Conservation (phyloP, 2,888 invertebrate genomes). For the Hydraecia micacea region DNA sequence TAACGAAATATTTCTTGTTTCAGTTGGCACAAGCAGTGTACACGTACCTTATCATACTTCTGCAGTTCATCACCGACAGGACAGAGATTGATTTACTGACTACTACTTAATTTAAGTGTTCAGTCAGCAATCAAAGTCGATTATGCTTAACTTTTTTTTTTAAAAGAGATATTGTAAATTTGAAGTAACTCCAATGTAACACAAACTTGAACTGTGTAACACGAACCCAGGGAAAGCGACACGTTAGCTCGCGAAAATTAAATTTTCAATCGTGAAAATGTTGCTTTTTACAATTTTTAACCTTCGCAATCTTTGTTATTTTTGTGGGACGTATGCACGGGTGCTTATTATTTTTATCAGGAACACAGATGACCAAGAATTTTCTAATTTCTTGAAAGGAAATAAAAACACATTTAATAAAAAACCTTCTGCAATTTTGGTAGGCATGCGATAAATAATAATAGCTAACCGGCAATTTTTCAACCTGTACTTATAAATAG, state of each 20-base stretch:
- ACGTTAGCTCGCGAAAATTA: too few species aligned
- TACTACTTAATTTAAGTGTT: neutral
- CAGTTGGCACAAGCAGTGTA: constrained; percentile 75
- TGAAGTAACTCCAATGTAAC: neutral
- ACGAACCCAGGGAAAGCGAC: too few species aligned
- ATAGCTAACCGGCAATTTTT: too few species aligned
- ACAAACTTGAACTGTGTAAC: too few species aligned
- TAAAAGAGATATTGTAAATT: neutral
- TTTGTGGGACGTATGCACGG: neutral
- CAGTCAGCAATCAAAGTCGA: neutral
- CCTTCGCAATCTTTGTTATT: neutral
- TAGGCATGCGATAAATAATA: neutral
- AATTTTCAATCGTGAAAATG: too few species aligned
- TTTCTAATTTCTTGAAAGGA: neutral
- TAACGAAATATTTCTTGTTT: constrained; percentile 40
- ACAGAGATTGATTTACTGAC: constrained; percentile 13
- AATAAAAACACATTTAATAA: neutral
- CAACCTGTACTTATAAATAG: too few species aligned
- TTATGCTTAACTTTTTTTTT: neutral
- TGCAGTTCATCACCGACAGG: constrained; percentile 74
- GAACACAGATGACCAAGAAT: neutral
- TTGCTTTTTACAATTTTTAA: neutral
- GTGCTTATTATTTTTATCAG: neutral
- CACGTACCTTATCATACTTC: constrained; percentile 77
- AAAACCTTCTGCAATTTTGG: neutral